Evolutionary conservation across 2,888 invertebrate species (phyloP).

Genomic region (Oxyscelio sp.): DNA sequence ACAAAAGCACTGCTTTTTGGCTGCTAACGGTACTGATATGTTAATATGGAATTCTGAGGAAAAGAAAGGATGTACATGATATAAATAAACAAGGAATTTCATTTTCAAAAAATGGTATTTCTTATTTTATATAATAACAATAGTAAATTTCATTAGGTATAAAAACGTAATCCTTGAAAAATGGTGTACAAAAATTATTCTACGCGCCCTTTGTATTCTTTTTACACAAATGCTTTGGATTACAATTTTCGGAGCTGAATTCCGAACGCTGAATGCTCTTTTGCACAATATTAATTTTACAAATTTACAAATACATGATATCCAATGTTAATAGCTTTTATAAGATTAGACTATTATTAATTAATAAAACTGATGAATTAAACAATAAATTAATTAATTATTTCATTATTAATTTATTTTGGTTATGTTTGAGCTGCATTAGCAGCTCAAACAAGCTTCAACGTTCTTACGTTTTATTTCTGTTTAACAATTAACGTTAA

Average conservation of each 20-base stretch:
- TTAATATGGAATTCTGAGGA: conserved; percentile 90
- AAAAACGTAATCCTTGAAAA: conserved; percentile 45
- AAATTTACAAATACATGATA: conserved; percentile 12
- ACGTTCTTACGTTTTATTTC: too few species aligned
- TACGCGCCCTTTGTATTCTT: conserved; percentile 18
- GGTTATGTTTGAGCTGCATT: too few species aligned
- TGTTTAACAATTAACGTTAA: too few species aligned
- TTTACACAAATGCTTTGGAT: conserved; percentile 38
- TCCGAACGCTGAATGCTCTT: background rate
- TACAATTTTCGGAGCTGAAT: background rate
- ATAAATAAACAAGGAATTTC: conserved; percentile 12
- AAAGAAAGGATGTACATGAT: conserved; percentile 47
- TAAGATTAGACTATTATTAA: too few species aligned
- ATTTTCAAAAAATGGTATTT: conserved; percentile 47
- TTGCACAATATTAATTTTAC: too few species aligned
- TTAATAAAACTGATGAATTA: too few species aligned
- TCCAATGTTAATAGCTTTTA: too few species aligned
- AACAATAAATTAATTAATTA: too few species aligned
- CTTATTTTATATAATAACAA: conserved; percentile 56
- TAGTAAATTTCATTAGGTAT: conserved; percentile 48
- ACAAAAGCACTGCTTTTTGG: conserved; percentile 91
- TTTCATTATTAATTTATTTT: too few species aligned
- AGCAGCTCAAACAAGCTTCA: too few species aligned
- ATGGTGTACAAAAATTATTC: conserved; percentile 57
- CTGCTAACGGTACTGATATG: conserved; percentile 93